A percentile compares a stretch with the other conserved stretches of the same genome.
Conservation (phyloP, 2,113 vertebrate genomes). For the Sylvietta virens region DNA sequence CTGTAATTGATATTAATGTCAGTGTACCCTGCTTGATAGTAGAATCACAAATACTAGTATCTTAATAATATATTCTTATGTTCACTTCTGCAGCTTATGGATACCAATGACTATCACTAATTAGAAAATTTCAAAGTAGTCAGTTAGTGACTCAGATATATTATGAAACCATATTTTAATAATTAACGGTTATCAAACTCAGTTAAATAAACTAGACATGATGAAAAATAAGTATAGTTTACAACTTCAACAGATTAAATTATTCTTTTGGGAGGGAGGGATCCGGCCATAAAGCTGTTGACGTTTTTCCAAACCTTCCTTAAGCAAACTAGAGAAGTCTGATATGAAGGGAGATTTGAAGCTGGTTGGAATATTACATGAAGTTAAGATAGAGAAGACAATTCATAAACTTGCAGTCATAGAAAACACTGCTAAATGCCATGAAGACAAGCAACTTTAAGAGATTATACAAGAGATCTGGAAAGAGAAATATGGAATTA, state of each 20-base stretch:
- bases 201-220: neutral
- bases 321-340: neutral
- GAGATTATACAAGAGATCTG: neutral
- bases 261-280: neutral
- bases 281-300: neutral
- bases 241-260: neutral
- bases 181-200: neutral
- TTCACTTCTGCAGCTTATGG: neutral
- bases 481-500: neutral
- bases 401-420: neutral
- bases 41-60: neutral
- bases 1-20: neutral
- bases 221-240: neutral
- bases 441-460: neutral
- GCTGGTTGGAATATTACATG: neutral
- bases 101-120: neutral
- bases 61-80: neutral
- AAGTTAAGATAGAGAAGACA: neutral
- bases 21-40: neutral
- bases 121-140: neutral
- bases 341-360: neutral
- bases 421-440: neutral
- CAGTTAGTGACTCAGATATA: neutral
- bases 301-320: neutral
- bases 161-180: neutral